Evolutionary conservation across 2,888 invertebrate genomes (phyloP), one percentile per base, ranked within the genome.

Genomic region (Ectobius pallidus): DNA sequence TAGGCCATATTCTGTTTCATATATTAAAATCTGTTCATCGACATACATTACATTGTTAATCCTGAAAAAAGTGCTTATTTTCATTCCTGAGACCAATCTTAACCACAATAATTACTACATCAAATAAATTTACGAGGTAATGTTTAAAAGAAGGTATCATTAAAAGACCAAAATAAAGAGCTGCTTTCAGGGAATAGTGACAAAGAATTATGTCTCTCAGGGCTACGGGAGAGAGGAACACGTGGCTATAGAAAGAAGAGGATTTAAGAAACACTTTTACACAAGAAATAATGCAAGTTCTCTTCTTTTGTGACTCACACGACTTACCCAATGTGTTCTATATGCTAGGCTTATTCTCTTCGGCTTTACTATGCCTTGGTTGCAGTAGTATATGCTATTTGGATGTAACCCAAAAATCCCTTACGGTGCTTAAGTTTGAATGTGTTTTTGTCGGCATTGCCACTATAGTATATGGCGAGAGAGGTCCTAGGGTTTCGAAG

Each of bases 221-320:
- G 42, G 34, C 2, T 9, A 30, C n/a, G 20, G 7, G 14, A 18
- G 14, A 25, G 52, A 25, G 20, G 25, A 22, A 52, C n/a, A 52
- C 14, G 25, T 30, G 32, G 14, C 32, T 34, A 34, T 2, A 63
- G 3, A 20, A 18, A 6, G 11, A 34, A 20, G 20, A 22, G 39
- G 63, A 42, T 27, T 61, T 61, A 27, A 61, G n/a, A 32, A 27
- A 58, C 30, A 32, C n/a, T 27, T 32, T n/a, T n/a, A 32, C 61
- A n/a, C n/a, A 32, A 61, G 61, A 25, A 32, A n/a, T 63, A 63
- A 63, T 63, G 63, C 39, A 63, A 22, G 20, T 18, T 32, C 42
- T 42, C 39, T 63, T 63, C 63, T 34, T 63, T 63, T 63, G 63
- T 63, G 63, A 63, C 63, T 63, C 63, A 39, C 25, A 63, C 42